phyloP scores from a whole-genome alignment of 2,888 invertebrate genomes.

The Thysanoteuthis rhombus region DNA sequence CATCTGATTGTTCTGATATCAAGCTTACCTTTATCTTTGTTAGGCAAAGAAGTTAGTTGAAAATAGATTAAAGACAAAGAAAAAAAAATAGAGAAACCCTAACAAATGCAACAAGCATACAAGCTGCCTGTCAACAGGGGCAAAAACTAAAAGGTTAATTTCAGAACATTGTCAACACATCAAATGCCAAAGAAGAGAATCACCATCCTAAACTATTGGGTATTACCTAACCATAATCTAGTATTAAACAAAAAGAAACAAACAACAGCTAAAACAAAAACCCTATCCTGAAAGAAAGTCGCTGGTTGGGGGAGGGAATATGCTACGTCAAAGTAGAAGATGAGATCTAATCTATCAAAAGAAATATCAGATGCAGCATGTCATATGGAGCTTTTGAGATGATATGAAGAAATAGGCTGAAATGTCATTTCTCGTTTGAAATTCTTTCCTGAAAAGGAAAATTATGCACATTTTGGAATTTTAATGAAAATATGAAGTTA shows the following conservation, averaged over 20 bases:
- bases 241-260: not conserved
- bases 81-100: not conserved
- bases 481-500: not conserved
- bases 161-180: not conserved
- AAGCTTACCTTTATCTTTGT: not conserved
- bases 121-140: not conserved
- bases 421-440: not conserved
- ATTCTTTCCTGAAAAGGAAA: not conserved
- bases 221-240: conserved; percentile 12
- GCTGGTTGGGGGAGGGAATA: too few relatives aligned
- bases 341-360: conserved; percentile 12
- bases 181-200: conserved; percentile 12
- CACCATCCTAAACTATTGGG: not conserved
- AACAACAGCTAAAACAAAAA: not conserved
- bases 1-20: not conserved
- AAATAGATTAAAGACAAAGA: not conserved
- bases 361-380: not conserved
- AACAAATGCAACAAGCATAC: not conserved
- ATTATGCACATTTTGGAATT: not conserved
- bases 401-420: not conserved
- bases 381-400: not conserved
- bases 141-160: not conserved
- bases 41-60: not conserved
- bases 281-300: not conserved
- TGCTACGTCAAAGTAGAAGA: not conserved